A percentile compares a stretch with the other conserved stretches of the same genome.
Conservation (phyloP, 2,113 vertebrate genomes). For the Paradisaea rubra region DNA sequence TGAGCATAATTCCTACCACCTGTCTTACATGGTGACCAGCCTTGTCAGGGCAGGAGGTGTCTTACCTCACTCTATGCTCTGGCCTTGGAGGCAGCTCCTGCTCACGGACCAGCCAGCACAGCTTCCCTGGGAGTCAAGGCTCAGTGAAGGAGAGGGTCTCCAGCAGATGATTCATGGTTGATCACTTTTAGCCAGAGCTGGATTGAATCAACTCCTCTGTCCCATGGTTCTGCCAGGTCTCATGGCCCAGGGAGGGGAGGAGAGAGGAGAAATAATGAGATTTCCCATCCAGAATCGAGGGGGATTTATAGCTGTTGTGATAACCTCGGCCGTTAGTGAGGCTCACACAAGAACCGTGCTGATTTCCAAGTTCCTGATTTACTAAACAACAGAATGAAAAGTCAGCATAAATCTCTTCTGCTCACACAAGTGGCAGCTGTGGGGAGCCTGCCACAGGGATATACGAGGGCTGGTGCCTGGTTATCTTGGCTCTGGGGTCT, state of each 20-base stretch:
- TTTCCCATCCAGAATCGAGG: constrained; percentile 60
- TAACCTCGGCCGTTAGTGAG: constrained; percentile 55
- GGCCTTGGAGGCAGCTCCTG: neutral
- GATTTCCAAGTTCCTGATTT: constrained; percentile 55
- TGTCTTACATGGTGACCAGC: accelerated
- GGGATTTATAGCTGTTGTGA: constrained; percentile 71
- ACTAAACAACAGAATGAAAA: constrained; percentile 46
- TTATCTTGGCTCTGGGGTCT: neutral
- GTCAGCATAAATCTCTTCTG: constrained; percentile 39
- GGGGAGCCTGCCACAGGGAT: neutral
- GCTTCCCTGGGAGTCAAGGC: neutral
- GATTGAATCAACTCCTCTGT: constrained; percentile 53
- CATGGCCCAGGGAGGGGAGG: constrained; percentile 37
- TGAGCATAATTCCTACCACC: neutral
- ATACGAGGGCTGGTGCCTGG: accelerated
- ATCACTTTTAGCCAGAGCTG: constrained; percentile 38
- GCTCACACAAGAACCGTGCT: neutral
- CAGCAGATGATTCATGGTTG: constrained; percentile 36
- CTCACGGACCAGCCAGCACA: neutral
- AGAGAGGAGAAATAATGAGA: constrained; percentile 62
- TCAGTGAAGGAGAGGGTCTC: neutral
- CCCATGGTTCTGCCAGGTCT: constrained; percentile 51
- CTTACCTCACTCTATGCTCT: neutral
- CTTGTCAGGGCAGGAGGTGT: neutral
- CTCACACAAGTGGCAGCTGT: constrained; percentile 15